Evolutionary conservation across 2,888 invertebrate genomes (phyloP).

Genomic region (Drosophila atripex): DNA sequence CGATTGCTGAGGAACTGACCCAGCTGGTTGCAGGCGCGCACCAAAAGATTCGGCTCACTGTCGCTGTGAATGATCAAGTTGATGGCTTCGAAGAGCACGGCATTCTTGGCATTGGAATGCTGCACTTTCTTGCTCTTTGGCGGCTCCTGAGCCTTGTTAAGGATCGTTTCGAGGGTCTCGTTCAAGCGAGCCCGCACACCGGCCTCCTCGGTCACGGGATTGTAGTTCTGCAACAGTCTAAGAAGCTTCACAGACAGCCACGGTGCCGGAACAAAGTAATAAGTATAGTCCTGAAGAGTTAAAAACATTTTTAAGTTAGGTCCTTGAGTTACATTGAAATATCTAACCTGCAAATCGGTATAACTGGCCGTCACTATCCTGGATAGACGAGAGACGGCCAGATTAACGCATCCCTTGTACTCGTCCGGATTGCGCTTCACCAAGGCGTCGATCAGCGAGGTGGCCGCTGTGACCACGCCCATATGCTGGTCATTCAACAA

Average conservation of each 20-base stretch:
- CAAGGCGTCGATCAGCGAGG: constrained; percentile 98
- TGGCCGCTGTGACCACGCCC: constrained; percentile 99
- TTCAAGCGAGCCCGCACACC: constrained; percentile 97
- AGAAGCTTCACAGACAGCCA: constrained; percentile 99
- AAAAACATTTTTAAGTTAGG: not conserved
- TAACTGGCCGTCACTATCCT: constrained; percentile 99
- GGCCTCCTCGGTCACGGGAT: constrained; percentile 97
- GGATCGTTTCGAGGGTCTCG: constrained; percentile 98
- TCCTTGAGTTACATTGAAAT: not conserved
- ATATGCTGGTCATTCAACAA: constrained; percentile 99
- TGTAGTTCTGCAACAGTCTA: constrained; percentile 98
- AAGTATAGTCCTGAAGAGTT: constrained; percentile 95
- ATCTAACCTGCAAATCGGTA: constrained; percentile 91
- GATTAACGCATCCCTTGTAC: constrained; percentile 99
- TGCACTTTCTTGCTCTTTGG: constrained; percentile 99
- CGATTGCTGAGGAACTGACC: constrained; percentile 98
- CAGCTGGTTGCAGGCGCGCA: constrained; percentile 98
- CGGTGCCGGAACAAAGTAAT: constrained; percentile 99
- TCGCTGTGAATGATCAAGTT: constrained; percentile 99
- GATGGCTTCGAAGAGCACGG: constrained; percentile 99
- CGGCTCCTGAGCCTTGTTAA: constrained; percentile 99
- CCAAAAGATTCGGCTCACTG: constrained; percentile 97
- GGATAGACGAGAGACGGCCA: constrained; percentile 98
- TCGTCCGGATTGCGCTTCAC: constrained; percentile 99
- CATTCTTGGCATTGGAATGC: constrained; percentile 99